A percentile compares a stretch with the other conserved stretches of the same genome.
Evolutionary conservation across 2,888 invertebrate genomes (phyloP).

Genomic region (Lordiphosa fenestrarum): DNA sequence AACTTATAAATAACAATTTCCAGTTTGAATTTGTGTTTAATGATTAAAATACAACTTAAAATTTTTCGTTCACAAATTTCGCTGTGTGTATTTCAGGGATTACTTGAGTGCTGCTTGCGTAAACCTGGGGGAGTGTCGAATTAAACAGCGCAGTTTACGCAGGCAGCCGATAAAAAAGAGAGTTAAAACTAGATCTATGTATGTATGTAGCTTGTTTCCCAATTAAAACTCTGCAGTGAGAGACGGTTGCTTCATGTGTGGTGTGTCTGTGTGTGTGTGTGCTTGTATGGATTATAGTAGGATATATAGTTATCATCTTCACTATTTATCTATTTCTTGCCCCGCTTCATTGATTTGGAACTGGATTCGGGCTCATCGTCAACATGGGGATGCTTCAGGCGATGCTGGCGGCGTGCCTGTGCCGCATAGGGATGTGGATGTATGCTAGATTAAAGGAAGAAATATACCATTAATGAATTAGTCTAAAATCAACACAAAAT

Average conservation of each 20-base stretch:
- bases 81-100: neutral
- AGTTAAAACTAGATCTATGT: neutral
- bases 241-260: slow-evolving; percentile 15
- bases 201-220: neutral
- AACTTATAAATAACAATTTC: no score
- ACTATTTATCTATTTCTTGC: slow-evolving; percentile 47
- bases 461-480: slow-evolving; percentile 16
- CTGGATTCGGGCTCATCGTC: slow-evolving; percentile 32
- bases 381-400: slow-evolving; percentile 66
- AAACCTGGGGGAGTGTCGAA: no score
- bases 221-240: slow-evolving; percentile 9
- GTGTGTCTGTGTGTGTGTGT: slow-evolving; percentile 10
- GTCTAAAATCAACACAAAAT: slow-evolving; percentile 6
- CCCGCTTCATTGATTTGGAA: slow-evolving; percentile 43
- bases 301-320: neutral
- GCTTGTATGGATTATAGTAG: neutral
- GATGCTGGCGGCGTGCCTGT: slow-evolving; percentile 76
- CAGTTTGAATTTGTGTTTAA: no score
- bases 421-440: slow-evolving; percentile 80
- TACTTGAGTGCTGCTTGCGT: no score
- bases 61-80: neutral
- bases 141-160: no score
- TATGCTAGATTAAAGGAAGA: slow-evolving; percentile 57
- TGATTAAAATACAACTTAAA: no score
- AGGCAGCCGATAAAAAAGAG: no score